Evolutionary conservation across 2,888 invertebrate species (phyloP).

Genomic region (Noctua pronuba): DNA sequence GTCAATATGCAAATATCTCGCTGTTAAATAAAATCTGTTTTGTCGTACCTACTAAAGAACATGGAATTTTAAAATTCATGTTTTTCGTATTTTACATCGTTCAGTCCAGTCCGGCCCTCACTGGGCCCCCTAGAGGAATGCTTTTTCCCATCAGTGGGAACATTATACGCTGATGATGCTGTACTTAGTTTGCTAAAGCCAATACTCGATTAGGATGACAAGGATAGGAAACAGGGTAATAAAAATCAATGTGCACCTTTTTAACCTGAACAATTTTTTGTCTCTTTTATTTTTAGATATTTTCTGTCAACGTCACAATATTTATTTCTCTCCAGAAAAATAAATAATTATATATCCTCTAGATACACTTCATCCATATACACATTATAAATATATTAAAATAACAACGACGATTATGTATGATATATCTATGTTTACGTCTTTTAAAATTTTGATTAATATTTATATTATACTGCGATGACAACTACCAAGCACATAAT

Average conservation of each 20-base stretch:
- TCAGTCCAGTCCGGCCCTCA: background rate
- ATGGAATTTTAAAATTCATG: background rate
- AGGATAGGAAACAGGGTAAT: constrained; percentile 69
- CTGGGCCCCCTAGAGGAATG: background rate
- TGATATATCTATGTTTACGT: constrained; percentile 74
- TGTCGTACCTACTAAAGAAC: background rate
- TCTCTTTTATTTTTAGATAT: constrained; percentile 75
- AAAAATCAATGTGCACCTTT: constrained; percentile 87
- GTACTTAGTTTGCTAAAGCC: constrained; percentile 69
- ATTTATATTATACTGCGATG: constrained; percentile 52
- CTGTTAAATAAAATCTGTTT: background rate
- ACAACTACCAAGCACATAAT: constrained; percentile 58
- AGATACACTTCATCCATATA: constrained; percentile 78
- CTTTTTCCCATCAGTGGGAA: background rate
- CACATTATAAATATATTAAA: constrained; percentile 78
- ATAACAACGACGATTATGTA: constrained; percentile 81
- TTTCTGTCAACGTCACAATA: constrained; percentile 78
- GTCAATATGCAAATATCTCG: constrained; percentile 18
- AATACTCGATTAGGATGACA: constrained; percentile 68
- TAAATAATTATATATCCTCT: constrained; percentile 75
- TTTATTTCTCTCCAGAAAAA: constrained; percentile 83
- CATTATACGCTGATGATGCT: background rate
- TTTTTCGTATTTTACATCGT: constrained; percentile 3
- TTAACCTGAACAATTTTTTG: constrained; percentile 80
- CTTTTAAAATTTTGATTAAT: constrained; percentile 73